Base-by-base conservation (phyloP, 2,113 vertebrate species). In the Coracopsis vasa region DNA sequence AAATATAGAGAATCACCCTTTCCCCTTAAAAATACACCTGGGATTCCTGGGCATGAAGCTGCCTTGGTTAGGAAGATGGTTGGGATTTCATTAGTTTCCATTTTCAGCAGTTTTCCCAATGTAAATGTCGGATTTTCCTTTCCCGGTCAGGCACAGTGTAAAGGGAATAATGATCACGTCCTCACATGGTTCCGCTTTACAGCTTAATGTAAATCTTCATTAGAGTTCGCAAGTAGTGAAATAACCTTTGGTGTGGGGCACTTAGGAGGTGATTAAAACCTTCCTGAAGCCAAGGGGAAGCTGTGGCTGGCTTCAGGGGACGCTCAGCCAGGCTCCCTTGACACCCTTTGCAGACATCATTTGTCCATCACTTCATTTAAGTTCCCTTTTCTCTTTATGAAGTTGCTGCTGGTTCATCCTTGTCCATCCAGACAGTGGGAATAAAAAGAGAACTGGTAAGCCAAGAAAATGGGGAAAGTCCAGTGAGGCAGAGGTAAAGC, bases 51-150 rank as follows among this genome's bases (percentile, higher is more conserved):
- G 3, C 6, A 6, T 19, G 47, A 90, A 70, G 37, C 47, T 88
- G 53, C 64, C 28, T 61, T 64, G 37, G 23, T 84, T 53, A 17
- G 20, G 83, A 31, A 92, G 75, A 24, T 65, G 37, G 84, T 80
- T 66, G 87, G 83, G 84, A 19, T 83, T 91, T 92, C 42, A 71
- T 7, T 39, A 61, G 23, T 31, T 81, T 72, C 54, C 23, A 1
- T 51, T 91, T 50, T 5, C 72, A 89, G 83, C 75, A 48, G 9
- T 60, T 86, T 91, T 80, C 4, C 60, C 69, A 19, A 67, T 17
- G 39, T 39, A 94, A 92, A 84, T 64, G 24, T 28, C 33, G 69
- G 65, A 86, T 92, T 89, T 96, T 86, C 45, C 42, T 24, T 44
- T 69, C 90, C 77, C 37, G 67, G 80, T 16, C 88, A 86, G 75